Evolutionary conservation across 2,888 invertebrate genomes (phyloP), one percentile per base, ranked within the genome.

Genomic region (Spilarctia lutea): DNA sequence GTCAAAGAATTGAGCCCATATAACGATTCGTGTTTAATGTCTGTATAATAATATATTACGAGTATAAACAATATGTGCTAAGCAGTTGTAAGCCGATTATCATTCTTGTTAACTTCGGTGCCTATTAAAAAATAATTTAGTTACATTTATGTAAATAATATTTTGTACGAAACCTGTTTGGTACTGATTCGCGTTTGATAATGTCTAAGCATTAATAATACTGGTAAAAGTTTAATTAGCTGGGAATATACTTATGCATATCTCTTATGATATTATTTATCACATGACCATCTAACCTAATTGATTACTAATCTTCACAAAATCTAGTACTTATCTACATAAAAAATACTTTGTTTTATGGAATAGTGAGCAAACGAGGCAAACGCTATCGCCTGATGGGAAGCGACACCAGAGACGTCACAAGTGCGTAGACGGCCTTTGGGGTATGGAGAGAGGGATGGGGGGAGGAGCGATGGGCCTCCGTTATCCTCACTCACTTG

Each of bases 61-160:
- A n/a, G n/a, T n/a, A n/a, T n/a, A 76, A 76, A 76, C 75, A 76
- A 76, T 71, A 76, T 71, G 73, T 73, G 73, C 73, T 73, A 76
- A 73, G 75, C 75, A 66, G 72, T 73, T 75, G 72, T 75, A 75
- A 75, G 72, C 73, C 67, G 75, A 76, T 76, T 76, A 76, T 73
- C 73, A 71, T 76, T 73, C 71, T 24, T 76, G 75, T 71, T 72
- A 73, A 76, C 73, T 76, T 76, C 75, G 73, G 75, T 73, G n/a
- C 70, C 72, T 70, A 76, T 66, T 68, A 60, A 66, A 71, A 45
- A 73, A 70, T 68, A 69, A 67, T 35, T 72, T 71, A 63, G 33
- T 74, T 74, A 74, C 52, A 69, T 56, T 74, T 68, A 75, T 68
- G 52, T 75, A 72, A 72, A 71, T 72, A 68, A 65, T 39, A 68